Conservation (phyloP, 2,888 invertebrate species). For the Spisula solida region DNA sequence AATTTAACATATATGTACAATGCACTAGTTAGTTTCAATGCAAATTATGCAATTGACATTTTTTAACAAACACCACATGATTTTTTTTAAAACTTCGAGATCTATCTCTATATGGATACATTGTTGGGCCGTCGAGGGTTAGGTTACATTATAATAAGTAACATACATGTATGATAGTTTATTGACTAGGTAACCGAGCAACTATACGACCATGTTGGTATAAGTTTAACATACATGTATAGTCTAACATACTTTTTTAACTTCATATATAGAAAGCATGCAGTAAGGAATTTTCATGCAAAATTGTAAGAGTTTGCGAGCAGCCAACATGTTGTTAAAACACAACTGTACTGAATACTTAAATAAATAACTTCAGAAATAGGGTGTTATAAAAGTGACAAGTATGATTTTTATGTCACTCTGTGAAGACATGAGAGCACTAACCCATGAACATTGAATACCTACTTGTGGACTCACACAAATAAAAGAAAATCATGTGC, state of each 20-base stretch:
- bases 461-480: too few relatives aligned
- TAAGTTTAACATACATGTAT: not conserved
- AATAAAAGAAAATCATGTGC: too few relatives aligned
- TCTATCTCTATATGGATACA: too few relatives aligned
- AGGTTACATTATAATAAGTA: not conserved
- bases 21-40: too few relatives aligned
- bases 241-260: not conserved
- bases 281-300: conserved; percentile 17
- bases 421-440: too few relatives aligned
- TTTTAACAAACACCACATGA: too few relatives aligned
- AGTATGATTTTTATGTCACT: too few relatives aligned
- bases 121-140: not conserved
- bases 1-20: too few relatives aligned
- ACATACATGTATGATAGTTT: conserved; percentile 1
- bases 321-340: not conserved
- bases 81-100: too few relatives aligned
- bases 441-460: too few relatives aligned
- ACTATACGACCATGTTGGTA: not conserved
- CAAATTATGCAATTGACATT: too few relatives aligned
- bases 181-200: not conserved
- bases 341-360: not conserved
- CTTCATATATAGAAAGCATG: not conserved
- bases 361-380: not conserved
- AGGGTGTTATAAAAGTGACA: too few relatives aligned
- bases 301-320: conserved; percentile 11